Conservation (phyloP, 2,888 invertebrate genomes). For the Dinocampus coccinellae region DNA sequence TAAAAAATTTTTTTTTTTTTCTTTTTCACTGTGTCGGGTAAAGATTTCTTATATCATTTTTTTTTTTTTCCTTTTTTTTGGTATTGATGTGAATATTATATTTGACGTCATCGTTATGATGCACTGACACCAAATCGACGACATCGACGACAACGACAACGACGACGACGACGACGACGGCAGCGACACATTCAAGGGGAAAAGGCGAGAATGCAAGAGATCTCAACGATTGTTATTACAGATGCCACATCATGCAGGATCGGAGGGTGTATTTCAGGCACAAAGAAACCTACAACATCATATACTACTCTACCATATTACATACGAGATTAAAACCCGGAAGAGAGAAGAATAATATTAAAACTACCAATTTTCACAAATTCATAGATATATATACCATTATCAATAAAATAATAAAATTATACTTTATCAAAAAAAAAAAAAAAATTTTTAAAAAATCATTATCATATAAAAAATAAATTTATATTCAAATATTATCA, state of each 20-base stretch:
- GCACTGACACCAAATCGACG: neutral
- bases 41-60: no score
- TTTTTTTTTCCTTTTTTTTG: no score
- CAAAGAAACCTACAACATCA: slow-evolving; percentile 55
- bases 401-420: no score
- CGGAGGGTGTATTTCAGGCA: slow-evolving; percentile 64
- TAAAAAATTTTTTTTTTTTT: no score
- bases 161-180: slow-evolving; percentile 5
- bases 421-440: no score
- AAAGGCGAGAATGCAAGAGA: slow-evolving; percentile 37
- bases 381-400: neutral
- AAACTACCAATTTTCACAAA: slow-evolving; percentile 46
- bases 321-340: slow-evolving; percentile 47
- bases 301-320: neutral
- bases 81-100: no score
- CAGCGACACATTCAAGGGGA: slow-evolving; percentile 13
- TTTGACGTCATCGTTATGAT: neutral
- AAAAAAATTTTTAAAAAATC: no score
- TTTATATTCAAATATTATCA: no score
- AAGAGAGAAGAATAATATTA: slow-evolving; percentile 47
- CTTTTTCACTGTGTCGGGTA: no score
- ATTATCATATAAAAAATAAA: no score
- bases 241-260: slow-evolving; percentile 62
- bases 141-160: slow-evolving; percentile 9
- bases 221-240: slow-evolving; percentile 62